These are phyloP conservation scores for Sciurus vulgaris DNA, from an alignment of 2,797 vertebrate genomes.

Conservation along the genomic window DNA sequence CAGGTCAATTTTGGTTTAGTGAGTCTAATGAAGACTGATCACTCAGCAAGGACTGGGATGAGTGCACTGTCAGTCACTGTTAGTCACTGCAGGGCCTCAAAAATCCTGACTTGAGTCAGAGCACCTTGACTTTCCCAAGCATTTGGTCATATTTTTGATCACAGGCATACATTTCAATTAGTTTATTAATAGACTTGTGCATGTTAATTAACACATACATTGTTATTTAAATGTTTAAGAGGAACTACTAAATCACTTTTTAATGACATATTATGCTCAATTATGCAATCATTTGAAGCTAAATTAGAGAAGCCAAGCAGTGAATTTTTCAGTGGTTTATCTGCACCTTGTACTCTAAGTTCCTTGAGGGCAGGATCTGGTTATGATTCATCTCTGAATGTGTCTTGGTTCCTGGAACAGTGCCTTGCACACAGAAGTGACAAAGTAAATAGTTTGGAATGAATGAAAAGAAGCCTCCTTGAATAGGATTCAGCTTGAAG, in stretches of 20 bases:
- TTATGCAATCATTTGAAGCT: slow-evolving; percentile 13
- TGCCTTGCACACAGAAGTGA: neutral
- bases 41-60: neutral
- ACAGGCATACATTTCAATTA: neutral
- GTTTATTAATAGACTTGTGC: neutral
- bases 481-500: neutral
- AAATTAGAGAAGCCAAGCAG: neutral
- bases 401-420: neutral
- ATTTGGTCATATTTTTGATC: slow-evolving; percentile 31
- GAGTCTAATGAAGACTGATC: slow-evolving; percentile 44
- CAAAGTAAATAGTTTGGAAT: slow-evolving; percentile 47
- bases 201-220: neutral
- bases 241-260: slow-evolving; percentile 32
- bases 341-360: neutral
- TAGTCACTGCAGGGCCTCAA: neutral
- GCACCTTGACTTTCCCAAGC: neutral
- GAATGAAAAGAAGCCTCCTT: slow-evolving; percentile 22
- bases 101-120: neutral
- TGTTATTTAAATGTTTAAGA: slow-evolving; percentile 60
- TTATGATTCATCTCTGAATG: slow-evolving; percentile 60
- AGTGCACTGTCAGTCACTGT: neutral
- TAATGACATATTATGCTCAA: neutral
- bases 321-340: neutral
- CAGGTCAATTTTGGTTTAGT: slow-evolving; percentile 1
- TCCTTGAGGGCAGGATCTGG: slow-evolving; percentile 64